phyloP scores from a whole-genome alignment of 2,888 invertebrate species.

The Euproctis similis region DNA sequence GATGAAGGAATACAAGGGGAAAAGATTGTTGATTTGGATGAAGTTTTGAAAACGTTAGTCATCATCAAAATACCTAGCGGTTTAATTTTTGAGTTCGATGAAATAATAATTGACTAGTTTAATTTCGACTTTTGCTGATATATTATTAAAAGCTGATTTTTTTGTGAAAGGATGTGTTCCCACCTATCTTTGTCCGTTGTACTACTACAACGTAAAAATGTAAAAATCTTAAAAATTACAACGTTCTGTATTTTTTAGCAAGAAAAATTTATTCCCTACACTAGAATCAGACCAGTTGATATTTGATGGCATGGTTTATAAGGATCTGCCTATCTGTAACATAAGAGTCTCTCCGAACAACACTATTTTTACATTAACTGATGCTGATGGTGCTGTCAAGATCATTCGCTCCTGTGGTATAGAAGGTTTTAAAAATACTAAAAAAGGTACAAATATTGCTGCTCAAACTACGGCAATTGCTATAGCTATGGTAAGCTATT shows the following conservation, averaged over 20 bases:
- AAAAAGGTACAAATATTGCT: slow-evolving; percentile 97
- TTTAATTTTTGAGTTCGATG: no score
- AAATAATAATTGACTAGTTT: no score
- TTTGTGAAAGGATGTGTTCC: no score
- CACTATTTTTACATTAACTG: slow-evolving; percentile 86
- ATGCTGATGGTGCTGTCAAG: slow-evolving; percentile 79
- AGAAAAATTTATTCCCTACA: slow-evolving; percentile 83
- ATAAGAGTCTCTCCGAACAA: slow-evolving; percentile 91
- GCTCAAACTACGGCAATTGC: slow-evolving; percentile 94
- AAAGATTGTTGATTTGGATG: slow-evolving; percentile 81
- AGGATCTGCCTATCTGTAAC: slow-evolving; percentile 88
- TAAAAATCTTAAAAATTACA: no score
- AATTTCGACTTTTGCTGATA: no score
- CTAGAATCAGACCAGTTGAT: slow-evolving; percentile 80
- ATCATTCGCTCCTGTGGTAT: slow-evolving; percentile 86
- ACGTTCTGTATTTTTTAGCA: no score
- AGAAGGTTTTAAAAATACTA: slow-evolving; percentile 96
- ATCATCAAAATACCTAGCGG: no score
- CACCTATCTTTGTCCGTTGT: no score
- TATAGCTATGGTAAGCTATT: slow-evolving; percentile 80
- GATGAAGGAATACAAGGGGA: slow-evolving; percentile 90
- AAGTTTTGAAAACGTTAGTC: slow-evolving; percentile 75
- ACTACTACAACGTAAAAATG: no score
- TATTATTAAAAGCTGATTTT: no score
- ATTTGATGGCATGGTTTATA: slow-evolving; percentile 85